These are phyloP conservation scores for Nemotelus pantherinus DNA, from an alignment of 2,888 invertebrate genomes.

Conservation along the genomic window DNA sequence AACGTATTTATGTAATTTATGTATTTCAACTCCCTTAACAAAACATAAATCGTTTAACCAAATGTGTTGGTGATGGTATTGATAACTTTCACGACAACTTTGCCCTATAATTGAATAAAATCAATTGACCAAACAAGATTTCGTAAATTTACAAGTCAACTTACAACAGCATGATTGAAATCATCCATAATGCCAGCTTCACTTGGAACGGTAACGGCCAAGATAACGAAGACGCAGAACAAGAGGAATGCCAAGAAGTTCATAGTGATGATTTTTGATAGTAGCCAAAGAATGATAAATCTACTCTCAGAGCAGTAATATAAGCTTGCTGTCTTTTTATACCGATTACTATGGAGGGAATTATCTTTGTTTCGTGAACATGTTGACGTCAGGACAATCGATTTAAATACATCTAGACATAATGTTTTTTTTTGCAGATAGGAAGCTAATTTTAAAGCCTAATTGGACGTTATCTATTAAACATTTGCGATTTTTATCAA, in stretches of 20 bases:
- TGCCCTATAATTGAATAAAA: constrained; percentile 20
- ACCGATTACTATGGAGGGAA: too few relatives aligned
- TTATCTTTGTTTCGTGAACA: too few relatives aligned
- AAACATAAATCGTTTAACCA: not conserved
- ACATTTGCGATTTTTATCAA: too few relatives aligned
- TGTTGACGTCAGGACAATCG: too few relatives aligned
- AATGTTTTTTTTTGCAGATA: too few relatives aligned
- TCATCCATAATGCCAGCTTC: constrained; percentile 36
- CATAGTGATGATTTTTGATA: constrained; percentile 10
- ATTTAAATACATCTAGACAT: too few relatives aligned
- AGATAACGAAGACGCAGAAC: constrained; percentile 23
- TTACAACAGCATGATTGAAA: constrained; percentile 38
- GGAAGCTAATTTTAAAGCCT: too few relatives aligned
- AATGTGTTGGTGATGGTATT: constrained; percentile 30
- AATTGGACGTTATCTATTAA: too few relatives aligned
- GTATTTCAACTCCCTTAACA: not conserved
- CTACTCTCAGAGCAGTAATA: too few relatives aligned
- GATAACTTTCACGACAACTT: constrained; percentile 22
- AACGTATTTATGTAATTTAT: not conserved
- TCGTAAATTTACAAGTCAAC: not conserved
- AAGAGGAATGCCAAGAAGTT: constrained; percentile 31
- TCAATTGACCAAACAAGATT: not conserved
- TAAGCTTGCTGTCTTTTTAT: too few relatives aligned
- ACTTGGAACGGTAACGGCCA: constrained; percentile 27
- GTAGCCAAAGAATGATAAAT: too few relatives aligned